A percentile compares a stretch with the other conserved stretches of the same genome.
phyloP scores from a whole-genome alignment of 2,797 vertebrate species.

The Chloroceryle inda region DNA sequence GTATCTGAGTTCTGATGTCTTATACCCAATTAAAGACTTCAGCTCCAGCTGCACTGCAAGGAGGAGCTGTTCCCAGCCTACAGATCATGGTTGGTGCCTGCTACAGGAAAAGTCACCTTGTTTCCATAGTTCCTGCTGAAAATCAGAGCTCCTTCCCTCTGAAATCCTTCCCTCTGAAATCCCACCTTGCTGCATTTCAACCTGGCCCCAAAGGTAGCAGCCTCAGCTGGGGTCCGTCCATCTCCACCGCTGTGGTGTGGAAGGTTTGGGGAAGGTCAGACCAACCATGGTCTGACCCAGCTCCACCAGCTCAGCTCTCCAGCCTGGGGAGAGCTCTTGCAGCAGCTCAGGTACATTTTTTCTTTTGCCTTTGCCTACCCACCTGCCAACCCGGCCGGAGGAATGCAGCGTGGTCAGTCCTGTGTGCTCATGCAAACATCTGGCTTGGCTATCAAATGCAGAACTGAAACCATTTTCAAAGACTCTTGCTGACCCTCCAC shows the following conservation, averaged over 20 bases:
- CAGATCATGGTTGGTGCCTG: fast-evolving
- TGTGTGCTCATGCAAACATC: not conserved
- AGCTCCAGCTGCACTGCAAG: not conserved
- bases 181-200: fast-evolving
- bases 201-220: fast-evolving
- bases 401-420: not conserved
- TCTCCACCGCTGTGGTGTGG: fast-evolving
- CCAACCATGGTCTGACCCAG: not conserved
- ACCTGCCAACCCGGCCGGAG: not conserved
- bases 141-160: fast-evolving
- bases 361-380: not conserved
- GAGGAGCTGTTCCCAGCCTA: not conserved
- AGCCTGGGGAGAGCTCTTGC: not conserved
- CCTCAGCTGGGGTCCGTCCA: not conserved
- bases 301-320: not conserved
- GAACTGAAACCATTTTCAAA: not conserved
- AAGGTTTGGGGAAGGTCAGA: too few species aligned
- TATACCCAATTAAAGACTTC: not conserved
- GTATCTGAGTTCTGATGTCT: not conserved
- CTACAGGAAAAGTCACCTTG: not conserved
- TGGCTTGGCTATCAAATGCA: not conserved
- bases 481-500: not conserved
- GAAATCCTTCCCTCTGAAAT: fast-evolving
- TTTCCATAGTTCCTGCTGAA: fast-evolving
- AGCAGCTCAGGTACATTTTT: not conserved